These are phyloP conservation scores for Spinus pinus DNA, from an alignment of 2,797 vertebrate species.

Conservation along the genomic window DNA sequence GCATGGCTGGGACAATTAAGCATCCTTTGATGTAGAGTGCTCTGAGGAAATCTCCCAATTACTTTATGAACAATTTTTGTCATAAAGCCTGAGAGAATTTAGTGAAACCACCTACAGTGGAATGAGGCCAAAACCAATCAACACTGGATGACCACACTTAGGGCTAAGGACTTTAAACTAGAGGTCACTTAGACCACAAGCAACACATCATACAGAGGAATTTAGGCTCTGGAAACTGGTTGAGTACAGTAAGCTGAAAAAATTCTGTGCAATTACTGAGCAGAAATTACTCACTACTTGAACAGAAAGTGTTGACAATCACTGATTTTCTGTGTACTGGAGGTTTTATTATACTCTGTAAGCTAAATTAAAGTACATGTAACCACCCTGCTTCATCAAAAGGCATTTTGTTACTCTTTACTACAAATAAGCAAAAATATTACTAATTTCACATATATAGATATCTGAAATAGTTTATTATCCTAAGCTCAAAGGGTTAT, in stretches of 20 bases:
- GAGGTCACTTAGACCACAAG: neutral
- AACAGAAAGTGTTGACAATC: neutral
- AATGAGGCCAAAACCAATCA: slow-evolving; percentile 56
- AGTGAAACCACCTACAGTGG: slow-evolving; percentile 47
- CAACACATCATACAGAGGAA: neutral
- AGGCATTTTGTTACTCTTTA: neutral
- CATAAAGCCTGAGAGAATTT: slow-evolving; percentile 63
- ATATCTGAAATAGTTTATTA: neutral
- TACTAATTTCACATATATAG: neutral
- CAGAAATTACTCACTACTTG: neutral
- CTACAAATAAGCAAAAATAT: neutral
- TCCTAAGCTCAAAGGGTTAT: neutral
- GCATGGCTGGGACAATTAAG: slow-evolving; percentile 64
- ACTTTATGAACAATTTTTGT: slow-evolving; percentile 63
- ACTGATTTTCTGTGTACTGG: neutral
- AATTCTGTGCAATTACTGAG: neutral
- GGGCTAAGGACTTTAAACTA: neutral
- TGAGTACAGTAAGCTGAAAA: neutral
- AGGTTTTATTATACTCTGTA: neutral
- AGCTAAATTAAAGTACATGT: neutral
- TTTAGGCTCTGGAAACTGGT: neutral
- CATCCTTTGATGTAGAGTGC: slow-evolving; percentile 67
- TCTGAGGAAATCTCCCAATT: slow-evolving; percentile 70
- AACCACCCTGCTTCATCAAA: neutral
- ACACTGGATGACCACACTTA: slow-evolving; percentile 31